Base-by-base conservation (phyloP, 2,797 vertebrate genomes). In the Malurus splendens region DNA sequence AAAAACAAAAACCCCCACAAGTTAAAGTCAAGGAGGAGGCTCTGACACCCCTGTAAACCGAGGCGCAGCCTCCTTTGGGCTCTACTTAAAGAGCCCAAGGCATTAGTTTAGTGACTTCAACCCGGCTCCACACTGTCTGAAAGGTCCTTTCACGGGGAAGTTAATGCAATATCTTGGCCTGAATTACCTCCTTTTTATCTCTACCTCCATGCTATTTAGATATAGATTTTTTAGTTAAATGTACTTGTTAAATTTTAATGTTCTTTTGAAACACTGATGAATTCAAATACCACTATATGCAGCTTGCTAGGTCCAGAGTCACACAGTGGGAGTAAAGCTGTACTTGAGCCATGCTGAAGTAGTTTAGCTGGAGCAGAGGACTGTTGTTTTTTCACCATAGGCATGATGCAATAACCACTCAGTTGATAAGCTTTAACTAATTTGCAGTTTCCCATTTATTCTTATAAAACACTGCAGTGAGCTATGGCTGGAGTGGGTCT, bases 241-340 rank as follows among this genome's bases (percentile, higher is more conserved):
- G 74, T 86, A 82, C 87, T 90, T 95, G 89, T 94, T 93, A 95
- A 94, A 91, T 87, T 91, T 95, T 95, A 89, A 92, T 93, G 89
- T 50, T 90, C 93, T 93, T 92, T 79, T 93, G 87, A 90, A 95
- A 76, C 78, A 70, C 77, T 74, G 89, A 76, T 91, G 84, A 89
- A 87, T 92, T 93, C 73, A 73, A 83, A 76, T 90, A 68, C 27
- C 32, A 20, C 89, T 75, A 1, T 57, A 18, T 61, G 70, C 71
- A 55, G 50, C 47, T 73, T 75, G 67, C 89, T 39, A 25, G 33
- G 74, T 73, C 66, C 77, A 66, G 74, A 79, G 59, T 81, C 82
- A 73, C 87, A 50, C 56, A 18, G 66, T 23, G 10, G 47, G 44
- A 72, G 14, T 3, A 67, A 55, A 81, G 52, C 55, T 78, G 23